Evolutionary conservation across 2,113 vertebrate genomes (phyloP).

Genomic region (Notarius quadriscutis): DNA sequence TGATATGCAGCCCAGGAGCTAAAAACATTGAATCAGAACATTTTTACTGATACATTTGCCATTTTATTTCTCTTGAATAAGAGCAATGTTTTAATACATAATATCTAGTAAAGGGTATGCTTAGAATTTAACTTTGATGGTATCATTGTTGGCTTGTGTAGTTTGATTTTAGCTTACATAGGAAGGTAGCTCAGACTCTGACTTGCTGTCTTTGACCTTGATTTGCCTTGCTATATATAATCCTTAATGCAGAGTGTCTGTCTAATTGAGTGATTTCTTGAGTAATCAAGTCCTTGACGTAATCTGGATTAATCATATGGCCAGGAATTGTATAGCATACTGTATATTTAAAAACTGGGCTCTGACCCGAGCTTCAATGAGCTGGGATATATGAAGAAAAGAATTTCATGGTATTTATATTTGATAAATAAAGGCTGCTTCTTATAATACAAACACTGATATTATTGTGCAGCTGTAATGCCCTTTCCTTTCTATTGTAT

Average conservation of each 20-base stretch:
- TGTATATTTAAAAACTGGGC: neutral
- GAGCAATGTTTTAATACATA: neutral
- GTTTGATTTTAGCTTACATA: neutral
- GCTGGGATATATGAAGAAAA: neutral
- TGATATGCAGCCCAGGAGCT: neutral
- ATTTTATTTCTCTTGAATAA: neutral
- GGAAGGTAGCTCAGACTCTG: neutral
- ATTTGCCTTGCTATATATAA: neutral
- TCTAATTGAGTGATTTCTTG: neutral
- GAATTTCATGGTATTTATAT: neutral
- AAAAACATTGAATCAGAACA: neutral
- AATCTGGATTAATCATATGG: neutral
- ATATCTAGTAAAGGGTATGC: neutral
- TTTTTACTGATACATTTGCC: neutral
- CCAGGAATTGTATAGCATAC: neutral
- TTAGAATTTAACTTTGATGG: neutral
- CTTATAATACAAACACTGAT: neutral
- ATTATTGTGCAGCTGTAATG: neutral
- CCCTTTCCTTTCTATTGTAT: neutral
- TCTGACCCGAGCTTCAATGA: no score
- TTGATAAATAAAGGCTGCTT: neutral
- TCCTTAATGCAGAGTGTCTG: neutral
- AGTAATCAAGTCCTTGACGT: neutral
- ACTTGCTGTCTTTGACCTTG: neutral
- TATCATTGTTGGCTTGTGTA: neutral